phyloP scores from a whole-genome alignment of 2,888 invertebrate genomes.

The Phyllotreta striolata region DNA sequence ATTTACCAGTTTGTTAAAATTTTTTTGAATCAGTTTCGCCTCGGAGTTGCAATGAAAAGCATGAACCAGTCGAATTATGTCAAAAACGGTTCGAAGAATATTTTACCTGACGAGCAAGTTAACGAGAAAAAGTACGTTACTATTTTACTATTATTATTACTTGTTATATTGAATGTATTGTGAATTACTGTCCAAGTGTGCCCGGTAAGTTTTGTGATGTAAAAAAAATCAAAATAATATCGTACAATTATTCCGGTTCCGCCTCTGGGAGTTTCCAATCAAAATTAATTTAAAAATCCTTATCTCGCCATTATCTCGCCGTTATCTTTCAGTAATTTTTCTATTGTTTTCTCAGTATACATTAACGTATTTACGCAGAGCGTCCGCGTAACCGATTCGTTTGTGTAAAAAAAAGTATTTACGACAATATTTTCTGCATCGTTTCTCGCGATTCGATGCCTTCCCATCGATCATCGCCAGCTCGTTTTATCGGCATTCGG shows the following conservation, averaged over 20 bases:
- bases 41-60: slow-evolving; percentile 1
- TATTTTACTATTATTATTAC: background rate
- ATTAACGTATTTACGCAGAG: slow-evolving; percentile 1
- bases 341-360: slow-evolving; percentile 27
- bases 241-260: background rate
- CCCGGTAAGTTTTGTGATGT: background rate
- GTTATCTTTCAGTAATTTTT: slow-evolving; percentile 18
- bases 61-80: slow-evolving; percentile 15
- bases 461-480: no score
- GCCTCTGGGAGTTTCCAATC: slow-evolving; percentile 15
- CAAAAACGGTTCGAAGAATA: slow-evolving; percentile 26
- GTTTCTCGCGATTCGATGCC: no score
- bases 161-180: background rate
- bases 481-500: background rate
- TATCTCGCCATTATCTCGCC: slow-evolving; percentile 18
- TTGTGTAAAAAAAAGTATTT: background rate
- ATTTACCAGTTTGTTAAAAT: background rate
- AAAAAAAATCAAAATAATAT: background rate
- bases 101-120: slow-evolving; percentile 21
- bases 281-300: slow-evolving; percentile 17
- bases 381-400: background rate
- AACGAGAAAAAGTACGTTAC: slow-evolving; percentile 22
- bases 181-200: background rate
- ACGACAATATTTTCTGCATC: background rate
- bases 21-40: slow-evolving; percentile 1